Evolutionary conservation across 2,888 invertebrate genomes (phyloP).

Genomic region (Pheosia gnoma): DNA sequence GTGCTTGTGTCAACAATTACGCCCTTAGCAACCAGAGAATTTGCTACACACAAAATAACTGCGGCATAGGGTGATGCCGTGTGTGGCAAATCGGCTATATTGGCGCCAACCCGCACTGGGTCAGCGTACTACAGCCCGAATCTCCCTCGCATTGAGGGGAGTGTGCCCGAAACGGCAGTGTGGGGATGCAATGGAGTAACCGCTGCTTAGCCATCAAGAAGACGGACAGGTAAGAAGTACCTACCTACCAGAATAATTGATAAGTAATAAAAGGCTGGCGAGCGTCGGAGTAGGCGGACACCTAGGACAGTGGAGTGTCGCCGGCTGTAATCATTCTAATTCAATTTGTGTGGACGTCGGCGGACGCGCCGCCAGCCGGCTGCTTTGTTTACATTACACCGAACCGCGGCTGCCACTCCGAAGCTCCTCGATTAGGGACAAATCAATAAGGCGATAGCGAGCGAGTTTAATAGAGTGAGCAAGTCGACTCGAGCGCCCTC

Average conservation of each 20-base stretch:
- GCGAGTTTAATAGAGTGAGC: slow-evolving; percentile 82
- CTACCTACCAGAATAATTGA: slow-evolving; percentile 2
- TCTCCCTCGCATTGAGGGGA: no score
- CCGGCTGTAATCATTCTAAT: slow-evolving; percentile 71
- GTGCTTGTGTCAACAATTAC: slow-evolving; percentile 40
- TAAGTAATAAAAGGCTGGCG: slow-evolving; percentile 12
- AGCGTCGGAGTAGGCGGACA: neutral
- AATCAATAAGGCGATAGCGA: slow-evolving; percentile 83
- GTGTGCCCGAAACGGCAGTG: no score
- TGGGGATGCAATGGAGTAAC: no score
- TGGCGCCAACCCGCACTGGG: slow-evolving; percentile 13
- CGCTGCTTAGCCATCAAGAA: slow-evolving; percentile 24
- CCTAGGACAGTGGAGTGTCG: slow-evolving; percentile 36
- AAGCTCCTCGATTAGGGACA: slow-evolving; percentile 78
- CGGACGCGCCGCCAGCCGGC: slow-evolving; percentile 47
- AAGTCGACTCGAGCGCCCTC: slow-evolving; percentile 82
- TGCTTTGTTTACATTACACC: slow-evolving; percentile 74
- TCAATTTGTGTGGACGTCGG: slow-evolving; percentile 67
- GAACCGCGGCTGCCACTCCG: slow-evolving; percentile 56
- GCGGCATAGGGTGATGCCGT: no score
- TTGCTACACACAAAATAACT: no score
- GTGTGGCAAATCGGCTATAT: no score
- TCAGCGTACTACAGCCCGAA: no score
- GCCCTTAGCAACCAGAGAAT: neutral
- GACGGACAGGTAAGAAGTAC: slow-evolving; percentile 3